Evolutionary conservation across 2,888 invertebrate species (phyloP), one percentile per base, ranked within the genome.

Genomic region (Hybos culiciformis): DNA sequence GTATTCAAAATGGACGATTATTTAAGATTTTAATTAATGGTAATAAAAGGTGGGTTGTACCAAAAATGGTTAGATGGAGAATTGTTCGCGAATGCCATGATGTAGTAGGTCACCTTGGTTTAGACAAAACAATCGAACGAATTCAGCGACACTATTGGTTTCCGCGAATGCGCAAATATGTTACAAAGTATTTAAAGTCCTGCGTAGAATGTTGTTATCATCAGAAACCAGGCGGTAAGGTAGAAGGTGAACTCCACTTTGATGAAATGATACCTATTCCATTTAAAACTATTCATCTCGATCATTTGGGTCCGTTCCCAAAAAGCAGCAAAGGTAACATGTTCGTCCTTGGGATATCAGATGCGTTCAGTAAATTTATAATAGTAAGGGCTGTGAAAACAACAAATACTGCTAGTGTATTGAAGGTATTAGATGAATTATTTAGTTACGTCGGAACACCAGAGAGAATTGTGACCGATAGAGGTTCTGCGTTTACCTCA

Each of bases 81-180:
- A 15, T 49, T 7, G 44, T 38, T 5, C 8, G 40, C 4, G 20
- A 26, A 21, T 39, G 32, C 23, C 44, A 47, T 26, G 47, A 48
- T 33, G 14, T 41, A 12, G 37, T 43, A 17, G 46, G 44, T 9
- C 47, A 47, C 19, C 43, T 23, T 21, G 44, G 37, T n/a, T 21
- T 43, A 12, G 40, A 41, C 20, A 40, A 36, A 26, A 46, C 46
- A 1, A 18, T 47, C 12, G 36, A 42, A 2, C 23, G 41, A 14
- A 26, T 48, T 9, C 20, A 18, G 31, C 24, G 53, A 26, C 47
- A 51, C 8, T 68, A 60, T 50, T 67, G 62, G 62, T 66, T 67
- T 44, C 57, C 58, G 1, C 54, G 54, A n/a, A 59, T 66, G 60
- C 50, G 51, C 18, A 43, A 49, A 4, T 61, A 59, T 33, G 56